Evolutionary conservation across 1,140 invertebrate genomes (phyloP), one percentile per base, ranked within the genome.

Genomic region (Teleogryllus occipitalis): DNA sequence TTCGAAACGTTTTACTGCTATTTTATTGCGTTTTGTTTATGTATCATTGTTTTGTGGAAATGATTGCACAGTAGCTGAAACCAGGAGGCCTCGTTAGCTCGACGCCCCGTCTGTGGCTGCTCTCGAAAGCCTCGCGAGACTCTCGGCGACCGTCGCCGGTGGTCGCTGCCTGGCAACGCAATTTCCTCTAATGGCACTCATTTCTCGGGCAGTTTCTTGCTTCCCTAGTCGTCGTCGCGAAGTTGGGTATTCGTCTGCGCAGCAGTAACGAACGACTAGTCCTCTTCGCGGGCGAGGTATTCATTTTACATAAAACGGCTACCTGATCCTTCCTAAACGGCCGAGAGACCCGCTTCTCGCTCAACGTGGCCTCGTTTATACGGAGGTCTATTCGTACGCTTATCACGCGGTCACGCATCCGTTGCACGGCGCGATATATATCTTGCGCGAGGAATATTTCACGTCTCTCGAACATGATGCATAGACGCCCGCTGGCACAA

Each of bases 31-130:
- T 18, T 65, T 65, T 14, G 54, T 65, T 65, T 14, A 65, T 65
- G 54, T 65, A 65, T 65, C 54, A 65, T 65, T 65, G 54, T 65
- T 65, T 65, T 65, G 54, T 65, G 18, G 54, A 65, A 65, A 65
- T 18, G 54, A 10, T 14, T 10, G 18, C 10, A 65, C 54, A 65
- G 54, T 65, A 65, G 54, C 54, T 14, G 54, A 65, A 65, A 65
- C 10, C 54, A 65, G 54, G 2, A 65, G 54, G 7, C 54, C 54
- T 65, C 54, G 54, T 65, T 65, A 65, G 10, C 7, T 7, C 10
- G 7, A 18, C 2, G 54, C 54, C 10, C 10, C 54, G 54, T 65
- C 54, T 65, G 18, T 65, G 54, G 10, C 54, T 65, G 54, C 10
- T 10, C 54, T 65, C 54, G 54, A 65, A 65, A 10, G 10, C 2